These are phyloP conservation scores for Leucosticte australis DNA, from an alignment of 2,113 vertebrate genomes.

Conservation along the genomic window DNA sequence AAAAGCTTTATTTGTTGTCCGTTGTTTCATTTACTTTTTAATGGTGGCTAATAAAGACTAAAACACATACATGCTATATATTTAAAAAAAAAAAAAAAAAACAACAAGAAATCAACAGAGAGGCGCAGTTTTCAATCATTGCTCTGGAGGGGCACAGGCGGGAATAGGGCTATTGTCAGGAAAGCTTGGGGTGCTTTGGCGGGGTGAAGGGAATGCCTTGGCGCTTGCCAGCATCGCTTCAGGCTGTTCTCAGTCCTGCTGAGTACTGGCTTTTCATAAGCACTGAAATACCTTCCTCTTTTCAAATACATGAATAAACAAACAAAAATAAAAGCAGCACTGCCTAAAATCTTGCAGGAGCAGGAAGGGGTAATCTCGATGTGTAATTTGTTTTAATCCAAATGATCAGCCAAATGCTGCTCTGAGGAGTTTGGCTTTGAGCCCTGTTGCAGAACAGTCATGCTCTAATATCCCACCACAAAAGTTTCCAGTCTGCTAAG, in stretches of 20 bases:
- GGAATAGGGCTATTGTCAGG: slow-evolving; percentile 25
- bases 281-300: slow-evolving; percentile 19
- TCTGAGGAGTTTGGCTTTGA: not conserved
- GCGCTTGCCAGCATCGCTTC: not conserved
- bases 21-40: slow-evolving; percentile 51
- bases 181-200: not conserved
- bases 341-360: slow-evolving; percentile 19
- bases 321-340: slow-evolving; percentile 50
- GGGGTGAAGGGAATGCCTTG: not conserved
- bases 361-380: not conserved
- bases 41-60: slow-evolving; percentile 33
- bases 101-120: not conserved
- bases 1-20: slow-evolving; percentile 43
- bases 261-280: not conserved
- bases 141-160: not conserved
- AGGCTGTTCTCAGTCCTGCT: slow-evolving; percentile 14
- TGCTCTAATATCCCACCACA: not conserved
- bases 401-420: not conserved
- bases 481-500: not conserved
- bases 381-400: slow-evolving; percentile 35
- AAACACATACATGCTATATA: not conserved
- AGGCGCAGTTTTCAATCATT: slow-evolving; percentile 15
- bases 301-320: slow-evolving; percentile 46
- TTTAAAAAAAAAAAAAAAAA: not conserved
- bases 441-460: not conserved